phyloP scores from a whole-genome alignment of 2,797 vertebrate species.

The Gallinago stenura region DNA sequence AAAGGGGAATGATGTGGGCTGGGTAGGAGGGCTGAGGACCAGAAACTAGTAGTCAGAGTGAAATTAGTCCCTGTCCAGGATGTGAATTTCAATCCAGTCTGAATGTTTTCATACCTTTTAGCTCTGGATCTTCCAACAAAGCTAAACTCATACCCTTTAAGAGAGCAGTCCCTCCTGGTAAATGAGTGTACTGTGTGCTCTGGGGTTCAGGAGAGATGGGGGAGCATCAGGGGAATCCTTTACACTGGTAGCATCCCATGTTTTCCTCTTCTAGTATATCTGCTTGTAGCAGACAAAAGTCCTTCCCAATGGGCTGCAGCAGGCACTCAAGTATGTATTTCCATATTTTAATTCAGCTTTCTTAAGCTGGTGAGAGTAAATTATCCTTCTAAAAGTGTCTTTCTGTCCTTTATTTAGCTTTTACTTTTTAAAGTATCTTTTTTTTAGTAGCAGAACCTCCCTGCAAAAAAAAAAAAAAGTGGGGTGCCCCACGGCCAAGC shows the following conservation, averaged over 20 bases:
- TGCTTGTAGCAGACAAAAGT: not conserved
- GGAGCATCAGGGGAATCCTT: not conserved
- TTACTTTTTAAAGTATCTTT: not conserved
- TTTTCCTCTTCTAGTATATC: not conserved
- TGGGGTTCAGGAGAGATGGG: too few species aligned
- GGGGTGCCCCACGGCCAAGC: not conserved
- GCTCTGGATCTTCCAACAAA: not conserved
- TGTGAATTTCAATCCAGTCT: not conserved
- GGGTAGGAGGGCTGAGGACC: not conserved
- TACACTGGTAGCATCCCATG: fast-evolving
- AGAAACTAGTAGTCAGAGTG: not conserved
- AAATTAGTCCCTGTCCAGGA: not conserved
- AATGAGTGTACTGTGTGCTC: not conserved
- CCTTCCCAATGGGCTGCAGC: not conserved
- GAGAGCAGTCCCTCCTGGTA: not conserved
- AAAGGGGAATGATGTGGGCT: not conserved
- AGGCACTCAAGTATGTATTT: not conserved
- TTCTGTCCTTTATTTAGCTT: not conserved
- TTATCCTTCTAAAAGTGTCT: not conserved
- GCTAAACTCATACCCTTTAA: not conserved
- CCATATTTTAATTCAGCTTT: not conserved
- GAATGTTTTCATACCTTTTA: not conserved
- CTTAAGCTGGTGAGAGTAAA: not conserved
- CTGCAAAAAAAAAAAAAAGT: not conserved
- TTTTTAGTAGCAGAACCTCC: not conserved